Base-by-base conservation (phyloP, 2,797 vertebrate genomes). In the Phrynocephalus vlangalii region DNA sequence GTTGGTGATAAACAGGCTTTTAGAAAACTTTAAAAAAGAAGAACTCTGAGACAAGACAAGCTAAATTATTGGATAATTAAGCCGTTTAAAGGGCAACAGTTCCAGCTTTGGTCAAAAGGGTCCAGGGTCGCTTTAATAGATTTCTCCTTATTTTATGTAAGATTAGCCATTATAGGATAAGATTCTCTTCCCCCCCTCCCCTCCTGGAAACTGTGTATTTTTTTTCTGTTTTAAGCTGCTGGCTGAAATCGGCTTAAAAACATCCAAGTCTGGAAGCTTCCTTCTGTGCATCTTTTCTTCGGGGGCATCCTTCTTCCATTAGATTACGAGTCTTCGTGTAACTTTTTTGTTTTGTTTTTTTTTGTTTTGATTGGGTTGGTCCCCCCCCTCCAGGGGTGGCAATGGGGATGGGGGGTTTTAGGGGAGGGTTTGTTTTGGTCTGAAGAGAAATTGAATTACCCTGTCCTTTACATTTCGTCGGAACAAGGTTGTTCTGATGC, bases 1-100 rank as follows among this genome's bases (percentile, higher is more conserved):
- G 91, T 95, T 92, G 93, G 88, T 73, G 93, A 93, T 94, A 93
- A 95, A 92, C 93, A 11, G 90, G 92, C 30, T 94, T 92, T 67
- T 38, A 50, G 56, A 56, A 63, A 63, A 63, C 7, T 63, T 1
- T 15, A 76, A 87, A 82, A 82, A 30, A 16, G 6, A 88, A 85
- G 86, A 90, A 67, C 88, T 92, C 90, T 83, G 83, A 83, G 81
- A 88, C 79, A 86, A 86, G 91, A 82, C 85, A 82, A 93, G 91
- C 93, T 88, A 92, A 91, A 87, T 93, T 91, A 89, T 91, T 91
- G 91, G 89, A 89, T 83, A 81, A 92, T 80, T 86, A 68, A 22
- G 79, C 92, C 92, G 28, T 91, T 83, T 83, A 84, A 94, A 90
- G 91, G 71, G 28, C 60, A 88, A 38, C 89, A 80, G 77, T 33